These are phyloP conservation scores for Panulirus ornatus DNA, from an alignment of 1,140 invertebrate genomes.

Conservation along the genomic window DNA sequence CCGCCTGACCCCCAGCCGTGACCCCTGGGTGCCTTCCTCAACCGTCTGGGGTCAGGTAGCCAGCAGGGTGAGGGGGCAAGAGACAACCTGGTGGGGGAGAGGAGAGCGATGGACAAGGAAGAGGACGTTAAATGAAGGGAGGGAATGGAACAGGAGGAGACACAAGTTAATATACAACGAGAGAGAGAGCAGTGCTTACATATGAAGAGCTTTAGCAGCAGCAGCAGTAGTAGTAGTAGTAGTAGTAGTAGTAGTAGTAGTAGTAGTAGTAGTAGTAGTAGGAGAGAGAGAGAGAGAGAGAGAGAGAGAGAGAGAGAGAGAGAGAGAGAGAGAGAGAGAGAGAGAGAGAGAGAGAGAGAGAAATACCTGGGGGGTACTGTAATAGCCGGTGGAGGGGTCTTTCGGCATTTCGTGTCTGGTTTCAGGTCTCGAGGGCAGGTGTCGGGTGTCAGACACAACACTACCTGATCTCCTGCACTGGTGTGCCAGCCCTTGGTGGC, in stretches of 20 bases:
- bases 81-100: too few species aligned
- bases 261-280: not conserved
- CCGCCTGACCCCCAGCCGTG: not conserved
- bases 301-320: not conserved
- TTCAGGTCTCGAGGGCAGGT: too few species aligned
- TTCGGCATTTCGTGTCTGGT: too few species aligned
- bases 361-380: not conserved
- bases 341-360: constrained; percentile 14
- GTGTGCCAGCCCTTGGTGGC: too few species aligned
- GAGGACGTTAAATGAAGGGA: not conserved
- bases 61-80: not conserved
- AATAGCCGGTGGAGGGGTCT: too few species aligned
- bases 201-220: too few species aligned
- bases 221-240: not conserved
- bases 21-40: not conserved
- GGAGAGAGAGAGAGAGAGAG: not conserved
- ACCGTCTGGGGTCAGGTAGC: not conserved
- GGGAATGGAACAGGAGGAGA: not conserved
- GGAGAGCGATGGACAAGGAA: not conserved
- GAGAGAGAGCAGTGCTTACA: not conserved
- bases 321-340: constrained; percentile 18
- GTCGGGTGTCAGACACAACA: too few species aligned
- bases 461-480: too few species aligned
- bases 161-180: too few species aligned
- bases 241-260: not conserved